A percentile compares a stretch with the other conserved stretches of the same genome.
phyloP scores from a whole-genome alignment of 2,113 vertebrate genomes.

The Dissostichus mawsoni region DNA sequence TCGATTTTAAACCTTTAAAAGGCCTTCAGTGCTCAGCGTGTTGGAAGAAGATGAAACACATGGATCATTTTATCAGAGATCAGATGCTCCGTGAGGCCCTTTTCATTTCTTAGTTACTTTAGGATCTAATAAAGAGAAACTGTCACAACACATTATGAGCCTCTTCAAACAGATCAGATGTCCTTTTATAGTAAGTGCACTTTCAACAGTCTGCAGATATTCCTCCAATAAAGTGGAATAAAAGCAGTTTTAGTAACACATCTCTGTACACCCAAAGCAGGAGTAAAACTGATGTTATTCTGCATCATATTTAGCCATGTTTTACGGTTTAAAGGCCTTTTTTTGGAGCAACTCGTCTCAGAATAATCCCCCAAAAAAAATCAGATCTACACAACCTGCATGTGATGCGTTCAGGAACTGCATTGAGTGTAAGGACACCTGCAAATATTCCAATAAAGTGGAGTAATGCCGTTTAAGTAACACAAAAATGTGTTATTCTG shows the following conservation, averaged over 20 bases:
- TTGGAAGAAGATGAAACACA: conserved; percentile 7
- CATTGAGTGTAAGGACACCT: neutral
- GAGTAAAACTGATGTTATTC: too few relatives aligned
- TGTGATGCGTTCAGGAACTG: neutral
- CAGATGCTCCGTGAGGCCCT: neutral
- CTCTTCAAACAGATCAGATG: neutral
- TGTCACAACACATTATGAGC: too few relatives aligned
- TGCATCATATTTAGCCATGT: too few relatives aligned
- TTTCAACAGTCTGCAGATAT: neutral
- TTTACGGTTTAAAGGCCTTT: too few relatives aligned
- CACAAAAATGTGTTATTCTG: too few relatives aligned
- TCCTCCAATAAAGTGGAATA: neutral
- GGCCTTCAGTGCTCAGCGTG: conserved; percentile 16
- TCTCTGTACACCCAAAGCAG: too few relatives aligned
- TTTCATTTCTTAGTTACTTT: neutral
- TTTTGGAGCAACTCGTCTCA: too few relatives aligned
- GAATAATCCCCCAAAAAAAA: too few relatives aligned
- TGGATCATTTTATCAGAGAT: conserved; percentile 6
- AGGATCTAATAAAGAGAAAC: neutral
- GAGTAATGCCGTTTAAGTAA: too few relatives aligned
- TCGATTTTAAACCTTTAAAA: conserved; percentile 28
- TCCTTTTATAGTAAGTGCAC: neutral
- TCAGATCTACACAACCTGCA: too few relatives aligned
- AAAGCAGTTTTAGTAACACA: neutral
- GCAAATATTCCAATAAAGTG: neutral